Evolutionary conservation across 2,888 invertebrate genomes (phyloP).

Genomic region (Hemithea aestivaria): DNA sequence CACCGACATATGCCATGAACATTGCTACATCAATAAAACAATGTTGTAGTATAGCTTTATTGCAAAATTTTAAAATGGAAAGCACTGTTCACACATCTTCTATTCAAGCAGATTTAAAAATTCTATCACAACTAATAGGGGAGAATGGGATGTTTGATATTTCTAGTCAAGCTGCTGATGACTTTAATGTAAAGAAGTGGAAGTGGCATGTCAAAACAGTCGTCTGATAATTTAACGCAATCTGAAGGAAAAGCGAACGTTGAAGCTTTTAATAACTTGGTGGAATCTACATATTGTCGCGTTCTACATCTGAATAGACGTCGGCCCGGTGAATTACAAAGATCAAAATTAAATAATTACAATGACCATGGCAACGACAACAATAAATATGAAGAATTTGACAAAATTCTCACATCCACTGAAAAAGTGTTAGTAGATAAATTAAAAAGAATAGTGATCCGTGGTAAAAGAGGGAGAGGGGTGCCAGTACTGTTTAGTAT

Average conservation of each 20-base stretch:
- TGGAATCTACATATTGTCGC: background rate
- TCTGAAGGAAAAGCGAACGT: background rate
- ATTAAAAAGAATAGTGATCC: background rate
- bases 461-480: background rate
- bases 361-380: background rate
- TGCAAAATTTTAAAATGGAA: slow-evolving; percentile 12
- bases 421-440: too few relatives aligned
- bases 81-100: slow-evolving; percentile 3
- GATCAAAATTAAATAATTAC: background rate
- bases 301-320: background rate
- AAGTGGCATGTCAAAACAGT: background rate
- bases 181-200: slow-evolving; percentile 1
- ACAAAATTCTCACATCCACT: background rate
- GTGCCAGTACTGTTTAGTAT: too few relatives aligned
- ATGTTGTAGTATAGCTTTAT: background rate
- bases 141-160: slow-evolving; percentile 7
- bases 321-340: background rate
- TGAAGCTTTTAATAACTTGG: background rate
- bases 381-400: slow-evolving; percentile 1
- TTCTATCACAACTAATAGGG: background rate
- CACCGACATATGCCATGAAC: slow-evolving; percentile 15
- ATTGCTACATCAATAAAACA: slow-evolving; percentile 5
- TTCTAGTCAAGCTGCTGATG: slow-evolving; percentile 1
- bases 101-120: slow-evolving; percentile 13
- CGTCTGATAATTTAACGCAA: background rate